These are phyloP conservation scores for Bombus soroeensis DNA, from an alignment of 1,140 invertebrate species.

Conservation along the genomic window DNA sequence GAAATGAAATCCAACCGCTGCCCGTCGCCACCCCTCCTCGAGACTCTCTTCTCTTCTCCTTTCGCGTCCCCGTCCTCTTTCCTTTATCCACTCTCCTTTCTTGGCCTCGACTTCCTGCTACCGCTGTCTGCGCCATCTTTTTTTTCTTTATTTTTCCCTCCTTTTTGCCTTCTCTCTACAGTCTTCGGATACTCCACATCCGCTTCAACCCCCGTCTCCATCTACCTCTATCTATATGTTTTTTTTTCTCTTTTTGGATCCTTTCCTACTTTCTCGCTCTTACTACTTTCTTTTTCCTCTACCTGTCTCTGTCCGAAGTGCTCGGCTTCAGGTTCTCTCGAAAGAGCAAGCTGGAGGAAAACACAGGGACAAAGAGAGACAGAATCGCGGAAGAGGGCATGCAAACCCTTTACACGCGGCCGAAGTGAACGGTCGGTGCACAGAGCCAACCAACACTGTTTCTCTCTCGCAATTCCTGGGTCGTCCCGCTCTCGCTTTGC, in stretches of 20 bases:
- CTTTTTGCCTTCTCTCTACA: conserved; percentile 50
- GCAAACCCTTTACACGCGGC: conserved; percentile 52
- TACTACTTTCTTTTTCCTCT: conserved; percentile 25
- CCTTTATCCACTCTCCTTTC: conserved; percentile 64
- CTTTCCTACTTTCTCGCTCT: conserved; percentile 14
- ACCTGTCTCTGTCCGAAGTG: background rate
- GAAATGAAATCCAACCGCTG: conserved; percentile 82
- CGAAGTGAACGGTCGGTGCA: conserved; percentile 18
- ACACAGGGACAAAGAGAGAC: conserved; percentile 20
- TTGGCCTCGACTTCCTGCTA: conserved; percentile 56
- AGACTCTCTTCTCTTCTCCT: conserved; percentile 58
- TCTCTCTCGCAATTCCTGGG: conserved; percentile 54
- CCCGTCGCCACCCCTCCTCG: conserved; percentile 62
- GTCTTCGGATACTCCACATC: conserved; percentile 64
- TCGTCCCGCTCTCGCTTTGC: conserved; percentile 26
- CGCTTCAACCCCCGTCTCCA: conserved; percentile 51
- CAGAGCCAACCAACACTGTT: conserved; percentile 32
- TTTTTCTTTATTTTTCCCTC: conserved; percentile 51
- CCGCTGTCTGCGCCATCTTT: conserved; percentile 56
- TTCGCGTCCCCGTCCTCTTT: conserved; percentile 48
- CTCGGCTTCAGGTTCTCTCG: background rate
- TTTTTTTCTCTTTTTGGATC: background rate
- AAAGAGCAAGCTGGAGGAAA: conserved; percentile 31
- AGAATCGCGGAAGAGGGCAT: conserved; percentile 28
- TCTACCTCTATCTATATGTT: conserved; percentile 18